Conservation (phyloP, 2,113 vertebrate genomes). For the Lagenorhynchus albirostris region DNA sequence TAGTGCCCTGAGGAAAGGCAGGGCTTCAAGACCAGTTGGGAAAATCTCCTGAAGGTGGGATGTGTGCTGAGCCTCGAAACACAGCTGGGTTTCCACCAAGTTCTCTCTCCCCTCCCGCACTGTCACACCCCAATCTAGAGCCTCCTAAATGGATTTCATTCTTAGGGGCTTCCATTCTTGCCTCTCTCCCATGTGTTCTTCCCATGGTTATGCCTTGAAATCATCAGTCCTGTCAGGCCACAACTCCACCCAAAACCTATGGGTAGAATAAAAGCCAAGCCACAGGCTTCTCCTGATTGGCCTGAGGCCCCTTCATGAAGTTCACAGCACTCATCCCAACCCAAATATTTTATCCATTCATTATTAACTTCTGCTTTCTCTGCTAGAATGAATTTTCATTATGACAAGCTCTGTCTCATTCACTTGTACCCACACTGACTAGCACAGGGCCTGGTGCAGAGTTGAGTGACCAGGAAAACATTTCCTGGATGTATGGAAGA, state of each 20-base stretch:
- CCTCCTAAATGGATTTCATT: not conserved
- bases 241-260: not conserved
- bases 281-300: not conserved
- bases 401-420: not conserved
- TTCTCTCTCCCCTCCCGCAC: not conserved
- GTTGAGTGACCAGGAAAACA: not conserved
- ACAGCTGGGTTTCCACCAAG: not conserved
- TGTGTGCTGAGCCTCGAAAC: not conserved
- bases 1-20: not conserved
- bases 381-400: not conserved
- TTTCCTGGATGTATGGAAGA: not conserved
- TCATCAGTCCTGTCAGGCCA: not conserved
- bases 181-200: not conserved
- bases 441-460: not conserved
- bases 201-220: not conserved
- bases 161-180: not conserved
- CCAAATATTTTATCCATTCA: not conserved
- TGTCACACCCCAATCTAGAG: not conserved
- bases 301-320: not conserved
- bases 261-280: not conserved
- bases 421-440: fast-evolving
- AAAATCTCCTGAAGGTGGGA: not conserved
- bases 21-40: not conserved
- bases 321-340: not conserved
- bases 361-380: not conserved